Evolutionary conservation across 1,140 invertebrate species (phyloP).

Genomic region (Plectrocnemia conspersa): DNA sequence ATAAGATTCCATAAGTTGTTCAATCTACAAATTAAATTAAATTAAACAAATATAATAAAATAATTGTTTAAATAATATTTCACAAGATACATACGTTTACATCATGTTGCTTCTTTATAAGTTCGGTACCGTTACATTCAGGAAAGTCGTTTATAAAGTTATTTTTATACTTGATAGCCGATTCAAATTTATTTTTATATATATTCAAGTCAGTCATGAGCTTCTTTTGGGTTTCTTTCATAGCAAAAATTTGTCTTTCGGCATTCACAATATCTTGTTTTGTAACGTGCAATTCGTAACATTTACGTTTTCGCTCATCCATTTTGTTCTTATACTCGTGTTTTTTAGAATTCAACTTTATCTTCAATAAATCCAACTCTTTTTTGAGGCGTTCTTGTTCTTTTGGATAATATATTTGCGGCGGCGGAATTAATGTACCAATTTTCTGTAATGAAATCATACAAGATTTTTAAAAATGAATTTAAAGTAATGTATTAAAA

Average conservation of each 20-base stretch:
- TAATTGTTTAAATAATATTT: neutral
- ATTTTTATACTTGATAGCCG: neutral
- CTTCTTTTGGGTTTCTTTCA: neutral
- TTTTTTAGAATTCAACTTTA: neutral
- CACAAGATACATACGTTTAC: neutral
- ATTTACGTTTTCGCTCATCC: conserved; percentile 13
- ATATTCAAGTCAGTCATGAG: neutral
- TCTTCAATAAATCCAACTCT: neutral
- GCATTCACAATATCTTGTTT: neutral
- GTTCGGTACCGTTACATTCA: too few species aligned
- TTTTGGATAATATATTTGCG: conserved; percentile 6
- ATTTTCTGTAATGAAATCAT: conserved; percentile 12
- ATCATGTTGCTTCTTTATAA: too few species aligned
- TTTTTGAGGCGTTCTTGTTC: conserved; percentile 2
- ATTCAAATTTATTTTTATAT: neutral
- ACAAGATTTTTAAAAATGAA: neutral
- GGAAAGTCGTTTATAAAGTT: neutral
- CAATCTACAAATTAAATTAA: too few species aligned
- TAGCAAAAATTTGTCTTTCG: conserved; percentile 1
- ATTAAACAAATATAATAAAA: neutral
- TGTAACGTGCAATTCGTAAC: neutral
- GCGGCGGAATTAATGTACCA: conserved; percentile 4
- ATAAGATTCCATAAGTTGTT: neutral
- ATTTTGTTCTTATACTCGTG: neutral
- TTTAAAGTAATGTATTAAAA: neutral